Base-by-base conservation (phyloP, 2,113 vertebrate genomes). In the Varanus salvator region DNA sequence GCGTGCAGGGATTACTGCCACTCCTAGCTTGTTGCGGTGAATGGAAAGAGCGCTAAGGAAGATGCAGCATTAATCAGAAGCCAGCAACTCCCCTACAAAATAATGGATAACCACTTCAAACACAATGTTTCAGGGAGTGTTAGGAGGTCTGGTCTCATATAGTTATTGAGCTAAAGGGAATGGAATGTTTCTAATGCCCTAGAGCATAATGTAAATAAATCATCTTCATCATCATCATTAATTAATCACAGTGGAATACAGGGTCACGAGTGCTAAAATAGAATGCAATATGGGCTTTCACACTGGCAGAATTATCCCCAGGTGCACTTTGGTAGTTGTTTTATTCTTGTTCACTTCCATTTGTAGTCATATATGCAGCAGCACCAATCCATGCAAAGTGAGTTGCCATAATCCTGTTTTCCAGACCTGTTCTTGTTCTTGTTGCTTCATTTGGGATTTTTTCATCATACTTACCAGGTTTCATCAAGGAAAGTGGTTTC, bases 1-100 rank as follows among this genome's bases (percentile, higher is more conserved):
- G 93, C n/a, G 44, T 3, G 31, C 34, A n/a, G 84, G 93, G 95
- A 95, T 95, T 95, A 95, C 27, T 72, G 44, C 85, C 95, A 80
- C 92, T 71, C 74, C 60, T 64, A 64, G 80, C n/a, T 77, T 93
- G 90, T 91, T 94, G 77, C 85, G 92, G 89, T 71, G 91, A 75
- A 21, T 57, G 66, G 91, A 75, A 91, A 19, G 54, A 91, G 54
- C 80, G 92, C 84, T 71, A 38, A 0, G 0, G 87, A 0, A 1
- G 17, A 85, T 90, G 80, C 68, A 82, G 90, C 91, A 86, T 86
- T 69, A 91, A 82, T 57, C 38, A 44, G 86, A 74, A 80, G 78
- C 34, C 85, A 87, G 68, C 60, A 89, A 68, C 48, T 93, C 92
- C 93, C 88, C 69, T 38, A 2, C 29, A 68, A 54, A 87, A 90